Conservation (phyloP, 2,113 vertebrate genomes). For the Myiopsitta monachus region DNA sequence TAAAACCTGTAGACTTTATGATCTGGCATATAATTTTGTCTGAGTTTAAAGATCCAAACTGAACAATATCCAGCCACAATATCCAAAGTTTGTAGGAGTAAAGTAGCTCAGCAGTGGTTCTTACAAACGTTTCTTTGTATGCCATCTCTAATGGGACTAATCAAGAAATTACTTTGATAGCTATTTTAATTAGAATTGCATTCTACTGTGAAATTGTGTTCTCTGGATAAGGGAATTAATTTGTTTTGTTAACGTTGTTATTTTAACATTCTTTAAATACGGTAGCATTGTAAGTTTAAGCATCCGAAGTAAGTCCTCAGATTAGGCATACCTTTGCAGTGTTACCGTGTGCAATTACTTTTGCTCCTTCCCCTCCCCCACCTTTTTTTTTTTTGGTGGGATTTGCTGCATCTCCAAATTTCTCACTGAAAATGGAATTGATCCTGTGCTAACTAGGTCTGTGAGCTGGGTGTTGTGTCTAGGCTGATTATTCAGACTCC, state of each 20-base stretch:
- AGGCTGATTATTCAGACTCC: not conserved
- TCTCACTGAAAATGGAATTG: not conserved
- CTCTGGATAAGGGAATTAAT: not conserved
- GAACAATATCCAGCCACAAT: not conserved
- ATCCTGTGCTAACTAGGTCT: not conserved
- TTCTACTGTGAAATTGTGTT: not conserved
- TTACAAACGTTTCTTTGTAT: not conserved
- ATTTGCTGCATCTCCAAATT: not conserved
- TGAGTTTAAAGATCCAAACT: not conserved
- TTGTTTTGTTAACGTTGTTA: not conserved
- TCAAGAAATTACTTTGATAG: not conserved
- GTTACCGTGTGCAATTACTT: not conserved
- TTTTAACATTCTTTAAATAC: not conserved
- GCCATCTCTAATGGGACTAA: not conserved
- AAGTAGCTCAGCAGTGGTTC: not conserved
- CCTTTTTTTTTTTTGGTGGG: not conserved
- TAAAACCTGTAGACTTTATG: not conserved
- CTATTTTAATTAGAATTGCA: not conserved
- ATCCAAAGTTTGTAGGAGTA: not conserved
- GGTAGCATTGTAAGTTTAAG: not conserved
- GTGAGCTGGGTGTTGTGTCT: not conserved
- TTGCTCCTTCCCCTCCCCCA: not conserved
- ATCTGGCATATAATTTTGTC: not conserved
- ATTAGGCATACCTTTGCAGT: not conserved
- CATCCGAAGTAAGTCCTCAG: not conserved